Conservation (phyloP, 2,888 invertebrate genomes). For the Vesta saturnalis region DNA sequence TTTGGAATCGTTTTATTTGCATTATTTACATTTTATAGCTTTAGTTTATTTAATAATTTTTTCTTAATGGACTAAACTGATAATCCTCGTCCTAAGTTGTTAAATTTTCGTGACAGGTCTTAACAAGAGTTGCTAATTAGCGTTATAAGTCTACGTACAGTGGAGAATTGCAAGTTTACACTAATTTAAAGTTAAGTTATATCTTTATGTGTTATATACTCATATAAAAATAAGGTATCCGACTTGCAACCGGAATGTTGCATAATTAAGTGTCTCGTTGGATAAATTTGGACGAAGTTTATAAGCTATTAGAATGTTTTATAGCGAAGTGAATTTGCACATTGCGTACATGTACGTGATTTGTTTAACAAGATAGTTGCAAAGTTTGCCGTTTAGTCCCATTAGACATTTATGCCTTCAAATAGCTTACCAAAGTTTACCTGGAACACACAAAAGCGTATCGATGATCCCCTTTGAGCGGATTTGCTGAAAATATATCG, state of each 20-base stretch:
- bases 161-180: no score
- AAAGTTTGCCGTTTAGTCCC: conserved; percentile 18
- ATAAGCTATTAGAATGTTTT: conserved; percentile 21
- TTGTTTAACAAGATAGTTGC: conserved; percentile 24
- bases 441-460: conserved; percentile 28
- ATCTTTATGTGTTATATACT: neutral
- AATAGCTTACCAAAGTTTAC: conserved; percentile 32
- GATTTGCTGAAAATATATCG: conserved; percentile 33
- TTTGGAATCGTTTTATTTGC: no score
- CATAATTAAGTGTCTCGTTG: neutral
- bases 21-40: no score
- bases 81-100: no score
- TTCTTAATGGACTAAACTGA: no score
- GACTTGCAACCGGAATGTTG: neutral
- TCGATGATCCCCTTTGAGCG: conserved; percentile 29
- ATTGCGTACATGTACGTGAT: conserved; percentile 20
- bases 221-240: neutral
- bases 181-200: neutral
- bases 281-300: conserved; percentile 5
- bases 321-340: conserved; percentile 14
- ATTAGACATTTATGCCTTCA: conserved; percentile 18
- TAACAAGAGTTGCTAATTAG: no score
- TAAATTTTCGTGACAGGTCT: no score
- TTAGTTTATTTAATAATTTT: no score
- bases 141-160: no score